Evolutionary conservation across 2,888 invertebrate species (phyloP).

Genomic region (Cepaea hortensis): DNA sequence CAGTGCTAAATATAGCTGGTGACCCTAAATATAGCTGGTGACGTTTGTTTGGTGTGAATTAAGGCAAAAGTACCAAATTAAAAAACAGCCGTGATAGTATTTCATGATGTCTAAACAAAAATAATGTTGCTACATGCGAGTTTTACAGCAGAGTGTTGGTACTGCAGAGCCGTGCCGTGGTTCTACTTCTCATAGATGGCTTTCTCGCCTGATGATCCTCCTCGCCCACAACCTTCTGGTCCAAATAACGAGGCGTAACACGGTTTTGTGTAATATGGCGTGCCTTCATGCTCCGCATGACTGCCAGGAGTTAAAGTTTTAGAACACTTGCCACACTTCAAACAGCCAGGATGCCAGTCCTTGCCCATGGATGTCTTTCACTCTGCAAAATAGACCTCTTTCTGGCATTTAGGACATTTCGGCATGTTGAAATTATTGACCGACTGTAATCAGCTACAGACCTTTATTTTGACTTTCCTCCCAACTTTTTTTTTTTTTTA

Average conservation of each 20-base stretch:
- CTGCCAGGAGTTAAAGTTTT: slow-evolving; percentile 71
- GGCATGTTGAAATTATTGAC: too few relatives aligned
- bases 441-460: too few relatives aligned
- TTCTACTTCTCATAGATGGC: slow-evolving; percentile 25
- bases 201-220: slow-evolving; percentile 47
- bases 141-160: background rate
- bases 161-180: background rate
- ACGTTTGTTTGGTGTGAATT: too few relatives aligned
- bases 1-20: too few relatives aligned
- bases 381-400: slow-evolving; percentile 60
- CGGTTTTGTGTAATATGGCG: slow-evolving; percentile 84
- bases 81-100: too few relatives aligned
- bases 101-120: too few relatives aligned
- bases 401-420: too few relatives aligned
- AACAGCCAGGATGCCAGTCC: slow-evolving; percentile 73
- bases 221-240: slow-evolving; percentile 78
- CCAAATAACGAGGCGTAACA: slow-evolving; percentile 84
- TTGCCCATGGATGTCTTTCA: slow-evolving; percentile 73
- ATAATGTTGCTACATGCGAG: too few relatives aligned
- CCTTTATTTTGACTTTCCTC: too few relatives aligned
- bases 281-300: slow-evolving; percentile 80
- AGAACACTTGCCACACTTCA: slow-evolving; percentile 71
- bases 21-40: too few relatives aligned
- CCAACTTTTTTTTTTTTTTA: too few relatives aligned
- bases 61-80: too few relatives aligned